These are phyloP conservation scores for Gallinago stenura DNA, from an alignment of 2,797 vertebrate genomes.

Conservation along the genomic window DNA sequence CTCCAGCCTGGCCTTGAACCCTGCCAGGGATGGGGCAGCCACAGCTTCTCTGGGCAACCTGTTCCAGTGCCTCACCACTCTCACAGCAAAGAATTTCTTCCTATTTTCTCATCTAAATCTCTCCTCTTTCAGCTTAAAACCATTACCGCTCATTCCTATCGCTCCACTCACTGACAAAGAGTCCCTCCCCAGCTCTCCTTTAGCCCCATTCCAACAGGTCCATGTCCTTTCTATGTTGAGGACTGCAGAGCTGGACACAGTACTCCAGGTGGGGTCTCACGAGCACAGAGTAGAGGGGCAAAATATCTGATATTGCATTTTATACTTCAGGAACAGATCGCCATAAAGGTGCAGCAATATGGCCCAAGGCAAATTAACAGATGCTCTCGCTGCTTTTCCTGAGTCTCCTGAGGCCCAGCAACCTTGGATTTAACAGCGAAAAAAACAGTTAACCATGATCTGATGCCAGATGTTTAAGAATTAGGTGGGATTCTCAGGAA, in stretches of 20 bases:
- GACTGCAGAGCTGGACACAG: too few relatives aligned
- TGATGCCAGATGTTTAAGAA: constrained; percentile 16
- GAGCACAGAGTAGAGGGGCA: too few relatives aligned
- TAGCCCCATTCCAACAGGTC: too few relatives aligned
- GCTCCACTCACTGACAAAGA: too few relatives aligned
- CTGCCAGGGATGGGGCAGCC: too few relatives aligned
- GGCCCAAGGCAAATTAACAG: neutral
- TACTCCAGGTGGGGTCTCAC: too few relatives aligned
- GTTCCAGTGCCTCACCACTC: neutral
- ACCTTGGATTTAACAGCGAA: neutral
- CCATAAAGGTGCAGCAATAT: neutral
- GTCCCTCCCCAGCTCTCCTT: too few relatives aligned
- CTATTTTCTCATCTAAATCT: neutral
- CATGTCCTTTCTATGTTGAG: too few relatives aligned
- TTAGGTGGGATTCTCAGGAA: neutral
- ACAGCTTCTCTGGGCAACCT: neutral
- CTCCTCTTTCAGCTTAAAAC: too few relatives aligned
- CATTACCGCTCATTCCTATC: too few relatives aligned
- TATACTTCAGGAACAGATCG: neutral
- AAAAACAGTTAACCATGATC: neutral
- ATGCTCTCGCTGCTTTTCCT: neutral
- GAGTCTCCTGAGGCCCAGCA: neutral
- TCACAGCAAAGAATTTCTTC: too few relatives aligned
- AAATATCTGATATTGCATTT: neutral
- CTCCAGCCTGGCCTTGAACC: too few relatives aligned